Evolutionary conservation across 2,797 vertebrate genomes (phyloP), one percentile per base, ranked within the genome.

Genomic region (Acanthurus lineatus): DNA sequence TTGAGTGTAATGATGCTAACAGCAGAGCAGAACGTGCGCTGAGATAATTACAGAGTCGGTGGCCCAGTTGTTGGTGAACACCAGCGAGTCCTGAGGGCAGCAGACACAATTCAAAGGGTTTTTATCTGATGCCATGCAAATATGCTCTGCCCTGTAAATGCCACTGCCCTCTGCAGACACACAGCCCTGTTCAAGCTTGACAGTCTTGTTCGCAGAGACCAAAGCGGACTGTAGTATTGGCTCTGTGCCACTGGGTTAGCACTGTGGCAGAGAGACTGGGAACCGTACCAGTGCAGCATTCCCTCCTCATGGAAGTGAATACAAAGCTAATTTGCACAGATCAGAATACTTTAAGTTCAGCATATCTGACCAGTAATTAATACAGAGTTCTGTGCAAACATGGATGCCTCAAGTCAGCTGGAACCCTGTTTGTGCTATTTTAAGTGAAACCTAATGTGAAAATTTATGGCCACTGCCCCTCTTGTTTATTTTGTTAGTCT

Each of bases 41-140:
- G 76, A 73, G 76, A 83, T 90, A 70, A 90, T 90, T 79, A 86
- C 12, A 71, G 73, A 87, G 77, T 85, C 62, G 20, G 81, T 82
- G 89, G 73, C 82, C 79, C 69, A 59, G 78, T 90, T 91, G 81
- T 81, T 59, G 68, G 75, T 82, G 82, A 87, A 79, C 74, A 77
- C 69, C 74, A 65, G 76, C 52, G 75, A 59, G 58, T 84, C 83
- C 88, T 59, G 57, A 74, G 79, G 88, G 73, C 74, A 79, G 48
- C 71, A 58, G 57, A 65, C 65, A 69, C 71, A 38, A 81, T 77
- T 88, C 83, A 79, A 54, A 68, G 42, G 53, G 19, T 32, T 82
- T 87, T 74, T 69, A 81, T 88, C 81, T 81, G 82, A 81, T 77
- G 60, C 59, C 66, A 82, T 87, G 86, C 87, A 82, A 82, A 89